Percentiles rank a stretch among this genome's conserved stretches.
Evolutionary conservation across 1,140 invertebrate species (phyloP).

Genomic region (Branchinecta lindahli): DNA sequence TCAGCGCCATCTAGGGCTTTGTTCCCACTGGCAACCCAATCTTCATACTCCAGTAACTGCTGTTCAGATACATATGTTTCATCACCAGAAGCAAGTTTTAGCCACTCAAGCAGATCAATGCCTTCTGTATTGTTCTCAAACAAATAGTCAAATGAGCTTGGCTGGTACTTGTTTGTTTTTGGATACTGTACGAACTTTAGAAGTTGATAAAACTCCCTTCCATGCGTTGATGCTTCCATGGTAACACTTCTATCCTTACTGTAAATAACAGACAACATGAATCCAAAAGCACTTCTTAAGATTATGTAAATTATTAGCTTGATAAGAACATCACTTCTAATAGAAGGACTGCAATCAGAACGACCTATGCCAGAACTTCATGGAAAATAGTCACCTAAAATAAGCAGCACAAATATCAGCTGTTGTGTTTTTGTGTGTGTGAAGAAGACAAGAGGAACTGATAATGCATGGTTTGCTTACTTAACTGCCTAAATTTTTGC

Average conservation of each 20-base stretch:
- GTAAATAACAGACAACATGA: too few species aligned
- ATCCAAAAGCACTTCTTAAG: too few species aligned
- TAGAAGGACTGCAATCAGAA: too few species aligned
- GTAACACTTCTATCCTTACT: neutral
- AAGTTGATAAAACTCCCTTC: neutral
- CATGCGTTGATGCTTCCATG: neutral
- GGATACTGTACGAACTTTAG: neutral
- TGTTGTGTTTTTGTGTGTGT: too few species aligned
- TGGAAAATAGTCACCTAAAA: too few species aligned
- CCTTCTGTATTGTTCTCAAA: neutral
- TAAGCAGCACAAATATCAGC: too few species aligned
- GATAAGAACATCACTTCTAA: too few species aligned
- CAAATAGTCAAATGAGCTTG: neutral
- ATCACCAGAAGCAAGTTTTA: neutral
- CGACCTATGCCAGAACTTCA: too few species aligned
- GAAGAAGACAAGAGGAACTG: too few species aligned
- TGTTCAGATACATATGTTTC: neutral
- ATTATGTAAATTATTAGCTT: too few species aligned
- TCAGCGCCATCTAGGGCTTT: neutral
- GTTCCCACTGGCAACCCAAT: neutral
- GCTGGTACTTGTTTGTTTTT: neutral
- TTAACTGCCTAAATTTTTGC: too few species aligned
- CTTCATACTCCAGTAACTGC: neutral
- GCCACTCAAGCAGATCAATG: neutral
- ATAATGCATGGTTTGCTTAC: too few species aligned